Evolutionary conservation across 2,888 invertebrate genomes (phyloP).

Genomic region (Pristionchus fissidentatus): DNA sequence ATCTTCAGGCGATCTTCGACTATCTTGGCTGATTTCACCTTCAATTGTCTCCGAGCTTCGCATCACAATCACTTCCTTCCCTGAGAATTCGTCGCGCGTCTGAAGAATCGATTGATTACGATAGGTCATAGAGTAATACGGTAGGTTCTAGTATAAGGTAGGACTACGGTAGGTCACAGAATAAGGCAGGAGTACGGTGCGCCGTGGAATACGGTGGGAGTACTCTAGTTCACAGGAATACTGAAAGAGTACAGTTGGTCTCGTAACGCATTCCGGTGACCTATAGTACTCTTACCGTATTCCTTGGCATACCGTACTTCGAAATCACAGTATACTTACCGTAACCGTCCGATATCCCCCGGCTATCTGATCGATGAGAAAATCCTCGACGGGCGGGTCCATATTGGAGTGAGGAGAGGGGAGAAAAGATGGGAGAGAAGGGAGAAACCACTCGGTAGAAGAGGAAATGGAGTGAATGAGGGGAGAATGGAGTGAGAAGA

Average conservation of each 20-base stretch:
- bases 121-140: too few species aligned
- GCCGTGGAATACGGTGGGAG: too few species aligned
- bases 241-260: too few species aligned
- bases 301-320: background rate
- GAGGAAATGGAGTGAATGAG: background rate
- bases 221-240: too few species aligned
- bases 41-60: conserved; percentile 8
- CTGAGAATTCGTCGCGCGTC: conserved; percentile 30
- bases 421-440: background rate
- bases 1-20: conserved; percentile 26
- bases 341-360: conserved; percentile 38
- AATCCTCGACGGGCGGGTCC: conserved; percentile 22
- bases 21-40: background rate
- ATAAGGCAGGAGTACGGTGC: too few species aligned
- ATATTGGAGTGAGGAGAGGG: background rate
- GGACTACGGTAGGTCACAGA: background rate
- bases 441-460: background rate
- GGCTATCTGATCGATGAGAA: conserved; percentile 17
- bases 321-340: background rate
- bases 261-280: too few species aligned
- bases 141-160: background rate
- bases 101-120: too few species aligned
- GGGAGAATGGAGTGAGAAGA: background rate
- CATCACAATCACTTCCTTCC: conserved; percentile 19
- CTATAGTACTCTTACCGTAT: too few species aligned